These are phyloP conservation scores for Drosophila sulfurigaster DNA, from an alignment of 1,140 invertebrate species.

Conservation along the genomic window DNA sequence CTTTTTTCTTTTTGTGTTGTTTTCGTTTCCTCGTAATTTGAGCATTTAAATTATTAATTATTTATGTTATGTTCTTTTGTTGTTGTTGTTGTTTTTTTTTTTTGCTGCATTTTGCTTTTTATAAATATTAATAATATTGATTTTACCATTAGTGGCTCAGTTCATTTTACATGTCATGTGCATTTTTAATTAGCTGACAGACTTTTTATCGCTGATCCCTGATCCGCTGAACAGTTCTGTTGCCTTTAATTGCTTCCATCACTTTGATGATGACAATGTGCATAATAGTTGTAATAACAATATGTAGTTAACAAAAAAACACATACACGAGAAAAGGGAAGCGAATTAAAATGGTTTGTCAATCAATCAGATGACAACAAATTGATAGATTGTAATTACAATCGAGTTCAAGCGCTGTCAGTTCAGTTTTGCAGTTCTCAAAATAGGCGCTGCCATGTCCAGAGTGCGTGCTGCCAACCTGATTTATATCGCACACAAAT, in stretches of 20 bases:
- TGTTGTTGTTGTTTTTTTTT: background rate
- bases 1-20: constrained; percentile 17
- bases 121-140: constrained; percentile 55
- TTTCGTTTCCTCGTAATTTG: constrained; percentile 34
- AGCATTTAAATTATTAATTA: constrained; percentile 78
- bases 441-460: background rate
- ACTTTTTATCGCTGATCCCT: constrained; percentile 55
- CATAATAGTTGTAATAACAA: constrained; percentile 25
- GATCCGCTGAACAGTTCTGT: constrained; percentile 16
- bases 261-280: constrained; percentile 31
- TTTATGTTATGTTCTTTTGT: constrained; percentile 28
- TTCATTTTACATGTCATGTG: constrained; percentile 70
- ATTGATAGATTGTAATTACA: constrained; percentile 53
- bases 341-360: constrained; percentile 72
- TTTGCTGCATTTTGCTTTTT: background rate
- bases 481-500: background rate
- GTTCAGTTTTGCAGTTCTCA: constrained; percentile 11
- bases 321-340: background rate
- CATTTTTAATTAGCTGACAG: constrained; percentile 80
- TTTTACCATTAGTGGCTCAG: constrained; percentile 71
- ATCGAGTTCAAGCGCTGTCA: constrained; percentile 36
- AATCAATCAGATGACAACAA: constrained; percentile 66
- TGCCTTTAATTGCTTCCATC: constrained; percentile 41
- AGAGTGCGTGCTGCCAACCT: background rate
- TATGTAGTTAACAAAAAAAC: constrained; percentile 20